Evolutionary conservation across 92 coral and sea anemone genomes (phyloP).

Genomic region (Hydrozoanthus gracilis): DNA sequence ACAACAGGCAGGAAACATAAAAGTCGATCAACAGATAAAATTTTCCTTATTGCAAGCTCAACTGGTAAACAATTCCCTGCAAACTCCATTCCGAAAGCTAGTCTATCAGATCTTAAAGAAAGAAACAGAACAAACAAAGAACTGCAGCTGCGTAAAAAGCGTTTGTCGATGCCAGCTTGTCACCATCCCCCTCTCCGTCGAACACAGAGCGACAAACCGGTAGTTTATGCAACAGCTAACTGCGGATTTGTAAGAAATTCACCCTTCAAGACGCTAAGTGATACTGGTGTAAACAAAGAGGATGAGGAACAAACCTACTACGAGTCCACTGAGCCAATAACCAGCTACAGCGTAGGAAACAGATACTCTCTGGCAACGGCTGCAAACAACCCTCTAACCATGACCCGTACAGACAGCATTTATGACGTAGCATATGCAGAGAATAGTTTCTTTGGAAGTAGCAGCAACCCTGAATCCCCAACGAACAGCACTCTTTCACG

Average conservation of each 20-base stretch:
- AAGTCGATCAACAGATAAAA: slow-evolving; percentile 19
- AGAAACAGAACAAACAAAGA: neutral
- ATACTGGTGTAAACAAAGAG: neutral
- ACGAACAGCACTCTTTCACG: neutral
- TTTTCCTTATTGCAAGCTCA: neutral
- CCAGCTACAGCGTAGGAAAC: neutral
- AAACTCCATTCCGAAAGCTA: neutral
- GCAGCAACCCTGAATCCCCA: neutral
- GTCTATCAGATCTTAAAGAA: too few species aligned
- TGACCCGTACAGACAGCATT: neutral
- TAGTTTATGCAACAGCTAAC: neutral
- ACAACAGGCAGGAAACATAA: neutral
- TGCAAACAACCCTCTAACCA: too few species aligned
- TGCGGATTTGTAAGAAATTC: neutral
- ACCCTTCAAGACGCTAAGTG: neutral
- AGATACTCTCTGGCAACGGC: neutral
- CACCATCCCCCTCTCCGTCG: neutral
- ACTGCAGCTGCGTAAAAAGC: neutral
- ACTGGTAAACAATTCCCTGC: neutral
- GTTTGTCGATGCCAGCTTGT: neutral
- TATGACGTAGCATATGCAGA: slow-evolving; percentile 14
- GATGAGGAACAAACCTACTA: neutral
- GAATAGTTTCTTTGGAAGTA: slow-evolving; percentile 7
- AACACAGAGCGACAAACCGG: neutral
- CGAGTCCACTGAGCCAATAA: neutral